Evolutionary conservation across 2,797 vertebrate genomes (phyloP).

Genomic region (Cuculus canorus): DNA sequence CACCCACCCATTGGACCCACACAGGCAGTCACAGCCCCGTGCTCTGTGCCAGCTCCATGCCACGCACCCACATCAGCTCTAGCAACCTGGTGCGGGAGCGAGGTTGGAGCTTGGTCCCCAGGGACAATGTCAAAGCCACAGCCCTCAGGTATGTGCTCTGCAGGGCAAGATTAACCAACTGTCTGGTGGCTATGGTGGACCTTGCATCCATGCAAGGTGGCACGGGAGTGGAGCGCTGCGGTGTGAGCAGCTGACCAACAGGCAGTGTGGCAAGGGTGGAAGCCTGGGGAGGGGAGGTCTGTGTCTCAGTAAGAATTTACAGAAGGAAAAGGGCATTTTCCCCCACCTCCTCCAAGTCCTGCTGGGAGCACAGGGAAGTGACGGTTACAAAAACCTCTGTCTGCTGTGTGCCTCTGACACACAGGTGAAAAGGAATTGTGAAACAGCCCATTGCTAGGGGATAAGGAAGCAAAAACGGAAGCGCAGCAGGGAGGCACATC

Average conservation of each 20-base stretch:
- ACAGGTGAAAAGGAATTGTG: neutral
- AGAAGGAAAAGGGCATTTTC: no score
- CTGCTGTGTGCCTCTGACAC: neutral
- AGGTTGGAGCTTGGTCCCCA: neutral
- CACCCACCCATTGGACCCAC: accelerated
- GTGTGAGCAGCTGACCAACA: neutral
- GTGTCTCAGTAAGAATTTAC: neutral
- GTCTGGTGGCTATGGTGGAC: neutral
- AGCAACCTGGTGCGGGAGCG: accelerated
- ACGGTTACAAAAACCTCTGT: no score
- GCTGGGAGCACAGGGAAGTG: neutral
- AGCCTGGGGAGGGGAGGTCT: neutral
- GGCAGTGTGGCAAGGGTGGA: neutral
- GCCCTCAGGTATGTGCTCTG: neutral
- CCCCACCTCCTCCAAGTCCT: neutral
- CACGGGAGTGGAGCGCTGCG: neutral
- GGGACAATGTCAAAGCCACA: neutral
- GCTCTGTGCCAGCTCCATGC: neutral
- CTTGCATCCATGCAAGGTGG: neutral
- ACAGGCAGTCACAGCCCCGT: neutral
- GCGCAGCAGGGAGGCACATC: neutral
- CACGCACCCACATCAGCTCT: accelerated
- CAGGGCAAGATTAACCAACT: neutral
- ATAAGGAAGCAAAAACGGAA: neutral
- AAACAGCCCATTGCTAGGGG: neutral